Evolutionary conservation across 1,140 invertebrate species (phyloP).

Genomic region (Lucilia sericata): DNA sequence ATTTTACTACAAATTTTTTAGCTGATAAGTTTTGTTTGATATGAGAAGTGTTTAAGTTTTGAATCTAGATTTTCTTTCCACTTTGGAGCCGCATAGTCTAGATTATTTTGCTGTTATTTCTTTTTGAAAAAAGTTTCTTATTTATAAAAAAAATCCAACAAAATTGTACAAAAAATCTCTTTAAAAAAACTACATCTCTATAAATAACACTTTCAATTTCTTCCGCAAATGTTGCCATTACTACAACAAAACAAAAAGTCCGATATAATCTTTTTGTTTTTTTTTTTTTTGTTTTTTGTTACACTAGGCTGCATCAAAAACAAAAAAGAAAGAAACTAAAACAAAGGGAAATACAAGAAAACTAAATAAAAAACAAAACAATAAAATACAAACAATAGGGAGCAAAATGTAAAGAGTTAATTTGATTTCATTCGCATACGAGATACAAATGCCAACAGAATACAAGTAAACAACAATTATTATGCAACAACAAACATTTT

Average conservation of each 20-base stretch:
- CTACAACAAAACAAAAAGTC: background rate
- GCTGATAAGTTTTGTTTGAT: no score
- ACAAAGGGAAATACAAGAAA: background rate
- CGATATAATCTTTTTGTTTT: background rate
- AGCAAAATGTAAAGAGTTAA: background rate
- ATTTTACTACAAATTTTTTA: no score
- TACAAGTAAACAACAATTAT: background rate
- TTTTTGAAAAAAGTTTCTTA: no score
- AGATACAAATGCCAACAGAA: background rate
- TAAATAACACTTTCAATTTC: background rate
- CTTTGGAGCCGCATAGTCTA: no score
- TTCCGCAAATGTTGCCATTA: background rate
- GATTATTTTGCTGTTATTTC: no score
- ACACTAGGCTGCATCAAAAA: background rate
- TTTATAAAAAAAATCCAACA: no score
- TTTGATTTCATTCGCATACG: background rate
- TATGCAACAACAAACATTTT: background rate
- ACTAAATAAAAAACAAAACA: background rate
- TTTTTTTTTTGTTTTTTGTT: no score
- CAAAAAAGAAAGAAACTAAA: background rate
- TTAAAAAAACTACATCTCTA: background rate
- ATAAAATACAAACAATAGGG: background rate
- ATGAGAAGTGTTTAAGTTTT: no score
- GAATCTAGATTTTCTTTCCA: no score
- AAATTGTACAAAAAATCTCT: no score